Evolutionary conservation across 2,888 invertebrate genomes (phyloP).

Genomic region (Drosophila pseudotalamancana): DNA sequence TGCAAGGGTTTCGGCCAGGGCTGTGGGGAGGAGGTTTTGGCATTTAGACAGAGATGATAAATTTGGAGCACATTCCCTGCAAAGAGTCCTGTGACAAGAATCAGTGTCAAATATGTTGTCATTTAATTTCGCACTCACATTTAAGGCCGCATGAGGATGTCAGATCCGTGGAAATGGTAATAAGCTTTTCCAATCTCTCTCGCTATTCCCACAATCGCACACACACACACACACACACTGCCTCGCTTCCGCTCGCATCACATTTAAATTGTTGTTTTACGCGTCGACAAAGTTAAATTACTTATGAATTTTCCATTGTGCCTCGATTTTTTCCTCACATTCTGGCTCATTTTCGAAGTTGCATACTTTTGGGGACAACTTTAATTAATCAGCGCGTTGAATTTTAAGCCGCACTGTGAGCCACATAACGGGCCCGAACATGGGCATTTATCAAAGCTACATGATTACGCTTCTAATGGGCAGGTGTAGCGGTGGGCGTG

Average conservation of each 20-base stretch:
- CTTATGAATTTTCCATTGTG: conserved; percentile 65
- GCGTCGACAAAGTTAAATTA: conserved; percentile 51
- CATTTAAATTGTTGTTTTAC: conserved; percentile 67
- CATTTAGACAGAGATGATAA: conserved; percentile 74
- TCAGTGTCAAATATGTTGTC: conserved; percentile 80
- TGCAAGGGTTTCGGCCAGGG: neutral
- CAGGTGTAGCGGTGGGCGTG: conserved; percentile 47
- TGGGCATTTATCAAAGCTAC: conserved; percentile 75
- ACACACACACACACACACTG: conserved; percentile 2
- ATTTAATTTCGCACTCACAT: conserved; percentile 76
- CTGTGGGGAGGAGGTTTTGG: conserved; percentile 39
- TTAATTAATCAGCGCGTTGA: conserved; percentile 72
- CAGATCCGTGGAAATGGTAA: conserved; percentile 76
- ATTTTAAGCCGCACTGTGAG: conserved; percentile 50
- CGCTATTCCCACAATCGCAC: conserved; percentile 26
- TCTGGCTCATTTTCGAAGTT: conserved; percentile 6
- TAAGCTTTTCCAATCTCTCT: conserved; percentile 64
- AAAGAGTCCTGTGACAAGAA: conserved; percentile 75
- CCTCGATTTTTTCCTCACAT: neutral
- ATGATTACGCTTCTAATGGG: conserved; percentile 78
- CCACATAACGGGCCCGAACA: conserved; percentile 7
- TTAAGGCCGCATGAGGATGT: conserved; percentile 46
- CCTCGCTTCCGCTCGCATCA: conserved; percentile 2
- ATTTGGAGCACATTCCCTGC: conserved; percentile 70
- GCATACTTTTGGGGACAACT: conserved; percentile 57